These are phyloP conservation scores for Antechinus flavipes DNA, from an alignment of 2,113 vertebrate species.

Conservation along the genomic window DNA sequence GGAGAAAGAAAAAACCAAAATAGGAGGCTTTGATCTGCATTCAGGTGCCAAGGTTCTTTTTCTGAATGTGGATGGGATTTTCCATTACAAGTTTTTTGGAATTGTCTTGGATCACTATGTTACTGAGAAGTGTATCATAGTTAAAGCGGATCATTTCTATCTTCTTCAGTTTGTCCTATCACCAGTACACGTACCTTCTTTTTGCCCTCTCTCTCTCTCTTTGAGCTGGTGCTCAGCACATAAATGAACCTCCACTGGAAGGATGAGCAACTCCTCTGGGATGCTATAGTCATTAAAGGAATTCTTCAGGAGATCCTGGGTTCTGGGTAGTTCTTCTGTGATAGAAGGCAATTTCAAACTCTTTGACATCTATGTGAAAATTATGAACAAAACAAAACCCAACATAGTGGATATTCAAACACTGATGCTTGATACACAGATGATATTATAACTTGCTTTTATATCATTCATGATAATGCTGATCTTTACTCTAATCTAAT, in stretches of 20 bases:
- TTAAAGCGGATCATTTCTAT: not conserved
- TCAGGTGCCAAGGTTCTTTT: no score
- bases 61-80: no score
- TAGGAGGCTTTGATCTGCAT: no score
- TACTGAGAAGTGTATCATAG: no score
- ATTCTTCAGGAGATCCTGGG: slow-evolving; percentile 12
- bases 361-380: slow-evolving; percentile 66
- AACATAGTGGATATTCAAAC: slow-evolving; percentile 31
- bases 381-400: slow-evolving; percentile 54
- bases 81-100: no score
- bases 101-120: no score
- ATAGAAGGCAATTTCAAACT: slow-evolving; percentile 71
- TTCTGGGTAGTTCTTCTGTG: slow-evolving; percentile 60
- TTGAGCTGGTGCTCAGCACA: slow-evolving; percentile 35
- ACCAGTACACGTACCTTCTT: slow-evolving; percentile 55
- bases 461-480: not conserved
- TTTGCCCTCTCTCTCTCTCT: slow-evolving; percentile 33
- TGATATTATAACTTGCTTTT: not conserved
- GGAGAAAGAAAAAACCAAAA: no score
- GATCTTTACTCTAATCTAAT: not conserved
- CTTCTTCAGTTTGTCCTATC: not conserved
- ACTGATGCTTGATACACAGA: not conserved
- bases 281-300: slow-evolving; percentile 47
- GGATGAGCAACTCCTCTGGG: slow-evolving; percentile 69
- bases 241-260: slow-evolving; percentile 71